phyloP scores from a whole-genome alignment of 2,797 vertebrate genomes.

The Liparis tanakae region DNA sequence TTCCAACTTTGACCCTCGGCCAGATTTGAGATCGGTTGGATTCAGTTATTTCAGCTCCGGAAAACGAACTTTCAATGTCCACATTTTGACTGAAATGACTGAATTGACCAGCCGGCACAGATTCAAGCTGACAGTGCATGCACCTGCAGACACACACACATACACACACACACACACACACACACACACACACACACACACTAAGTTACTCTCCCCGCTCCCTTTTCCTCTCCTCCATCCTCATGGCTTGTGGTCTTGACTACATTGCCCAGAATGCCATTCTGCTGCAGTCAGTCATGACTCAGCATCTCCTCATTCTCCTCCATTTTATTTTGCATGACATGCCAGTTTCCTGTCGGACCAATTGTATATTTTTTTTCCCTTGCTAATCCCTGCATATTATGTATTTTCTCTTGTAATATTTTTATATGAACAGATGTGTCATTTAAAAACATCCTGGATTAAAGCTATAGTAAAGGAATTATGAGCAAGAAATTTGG shows the following conservation, averaged over 20 bases:
- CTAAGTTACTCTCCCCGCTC: slow-evolving; percentile 14
- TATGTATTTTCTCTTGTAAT: slow-evolving; percentile 14
- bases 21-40: slow-evolving; percentile 49
- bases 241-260: slow-evolving; percentile 70
- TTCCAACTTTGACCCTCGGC: slow-evolving; percentile 21
- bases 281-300: slow-evolving; percentile 70
- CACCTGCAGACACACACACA: slow-evolving; percentile 2
- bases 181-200: neutral
- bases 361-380: slow-evolving; percentile 5
- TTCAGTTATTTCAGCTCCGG: slow-evolving; percentile 62
- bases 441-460: neutral
- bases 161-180: slow-evolving; percentile 13
- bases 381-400: slow-evolving; percentile 19
- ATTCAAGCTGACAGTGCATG: slow-evolving; percentile 60
- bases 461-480: neutral
- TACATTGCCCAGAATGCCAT: slow-evolving; percentile 76
- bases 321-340: slow-evolving; percentile 77
- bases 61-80: neutral
- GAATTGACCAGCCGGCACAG: slow-evolving; percentile 43
- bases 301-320: slow-evolving; percentile 61
- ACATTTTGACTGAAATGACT: slow-evolving; percentile 53
- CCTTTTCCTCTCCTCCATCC: slow-evolving; percentile 26
- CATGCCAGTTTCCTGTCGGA: slow-evolving; percentile 44
- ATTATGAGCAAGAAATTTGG: neutral
- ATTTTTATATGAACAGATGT: slow-evolving; percentile 10